Base-by-base conservation (phyloP, 1,140 invertebrate species). In the Tachypleus tridentatus region DNA sequence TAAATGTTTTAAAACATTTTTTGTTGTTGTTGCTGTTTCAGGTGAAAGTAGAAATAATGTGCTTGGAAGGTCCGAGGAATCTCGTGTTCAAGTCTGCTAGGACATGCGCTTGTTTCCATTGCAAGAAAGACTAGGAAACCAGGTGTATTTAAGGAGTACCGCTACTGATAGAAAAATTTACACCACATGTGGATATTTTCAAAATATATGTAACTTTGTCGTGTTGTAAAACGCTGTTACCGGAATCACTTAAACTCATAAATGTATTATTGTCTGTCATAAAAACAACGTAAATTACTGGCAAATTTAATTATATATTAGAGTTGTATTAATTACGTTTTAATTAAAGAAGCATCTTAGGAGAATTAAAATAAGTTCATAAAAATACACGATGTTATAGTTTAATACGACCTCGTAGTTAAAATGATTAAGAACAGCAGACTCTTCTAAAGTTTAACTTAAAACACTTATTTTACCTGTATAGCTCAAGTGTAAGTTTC, bases 81-180 rank as follows among this genome's bases (percentile, higher is more conserved):
- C 77, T 91, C 58, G 82, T 85, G 50, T 92, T 92, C 74, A 90
- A 90, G 76, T 91, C 88, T 3, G 89, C 89, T 4, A 81, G 84
- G 60, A 83, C 81, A n/a, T 93, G 89, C 75, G 82, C 84, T 6
- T 93, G 89, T 76, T 91, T 87, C 72, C 87, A 89, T 74, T 91
- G 88, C 75, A 88, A 89, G 77, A 89, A 89, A 74, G 85, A 88
- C 71, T 89, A 82, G 76, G 4, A 57, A 4, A 48, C 49, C 47
- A 47, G 29, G 29, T 29, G 29, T 29, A 29, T 29, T 29, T 29
- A 29, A 29, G 29, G 29, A 0, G 11, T 47, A 61, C 8, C 29
- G 47, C 49, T 61, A 9, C 5, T 29, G 56, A n/a, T n/a, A 29
- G 29, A 4, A n/a, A n/a, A 10, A 57, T n/a, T 57, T n/a, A n/a